Percentiles rank a stretch among this genome's conserved stretches.
Conservation (phyloP, 2,888 invertebrate species). For the Amiota minor region DNA sequence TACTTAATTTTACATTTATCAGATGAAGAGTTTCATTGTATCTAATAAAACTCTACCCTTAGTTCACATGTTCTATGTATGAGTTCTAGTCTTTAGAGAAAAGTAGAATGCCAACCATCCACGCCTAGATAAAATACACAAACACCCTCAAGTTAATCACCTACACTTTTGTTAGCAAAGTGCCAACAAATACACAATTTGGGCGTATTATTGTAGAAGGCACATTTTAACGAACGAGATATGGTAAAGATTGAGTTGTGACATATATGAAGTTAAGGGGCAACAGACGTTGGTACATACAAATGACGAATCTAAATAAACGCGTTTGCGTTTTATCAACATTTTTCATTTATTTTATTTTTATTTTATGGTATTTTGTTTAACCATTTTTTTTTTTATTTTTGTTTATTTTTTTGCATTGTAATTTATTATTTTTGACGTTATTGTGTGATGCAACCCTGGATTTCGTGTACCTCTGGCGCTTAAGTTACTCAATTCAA, state of each 20-base stretch:
- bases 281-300: too few relatives aligned
- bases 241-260: too few relatives aligned
- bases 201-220: too few relatives aligned
- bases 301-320: not conserved
- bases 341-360: not conserved
- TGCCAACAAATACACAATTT: too few relatives aligned
- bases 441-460: slow-evolving; percentile 72
- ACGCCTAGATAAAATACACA: not conserved
- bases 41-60: too few relatives aligned
- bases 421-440: slow-evolving; percentile 33
- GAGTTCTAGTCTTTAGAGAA: too few relatives aligned
- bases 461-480: slow-evolving; percentile 71
- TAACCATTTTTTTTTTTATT: not conserved
- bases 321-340: not conserved
- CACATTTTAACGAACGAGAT: too few relatives aligned
- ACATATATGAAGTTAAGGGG: too few relatives aligned
- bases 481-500: slow-evolving; percentile 48
- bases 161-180: not conserved
- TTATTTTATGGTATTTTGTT: not conserved
- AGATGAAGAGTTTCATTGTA: too few relatives aligned
- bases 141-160: slow-evolving; percentile 1
- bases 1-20: slow-evolving; percentile 56
- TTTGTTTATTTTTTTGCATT: too few relatives aligned
- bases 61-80: too few relatives aligned
- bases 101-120: too few relatives aligned